Base-by-base conservation (phyloP, 2,797 vertebrate genomes). In the Rhinatrema bivittatum region DNA sequence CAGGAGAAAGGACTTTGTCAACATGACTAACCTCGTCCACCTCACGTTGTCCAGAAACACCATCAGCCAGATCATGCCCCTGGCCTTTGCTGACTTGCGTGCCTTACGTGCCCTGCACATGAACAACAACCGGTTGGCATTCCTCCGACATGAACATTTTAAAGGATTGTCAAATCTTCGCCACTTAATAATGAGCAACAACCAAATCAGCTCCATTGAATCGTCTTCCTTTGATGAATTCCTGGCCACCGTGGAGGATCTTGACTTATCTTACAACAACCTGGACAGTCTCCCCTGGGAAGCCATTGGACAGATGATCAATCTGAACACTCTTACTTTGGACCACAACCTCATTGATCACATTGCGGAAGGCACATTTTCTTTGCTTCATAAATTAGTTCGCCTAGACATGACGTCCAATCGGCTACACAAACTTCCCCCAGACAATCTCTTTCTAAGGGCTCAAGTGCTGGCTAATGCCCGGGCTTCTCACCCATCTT, bases 21-120 rank as follows among this genome's bases (percentile, higher is more conserved):
- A 98, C 81, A 98, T 98, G 93, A 96, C 88, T 30, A 96, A 88
- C 58, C 61, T 98, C 66, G 93, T 98, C 16, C 93, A 97, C 68
- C 87, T 98, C 40, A 97, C 94, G 2, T 68, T 98, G 21, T 97
- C 94, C 3, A 86, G 94, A 2, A 98, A 98, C 67, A 95, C 94
- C 39, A 88, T 98, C 35, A 94, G 92, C 58, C 92, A 94, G 62
- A 78, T 98, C 40, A 80, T 85, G 0, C 89, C 93, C 0, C 84
- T 85, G 0, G 88, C 94, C 40, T 98, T 98, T 3, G 32, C 86
- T 0, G 91, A 91, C 48, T 82, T 97, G n/a, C 76, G 84, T 0
- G 80, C 91, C 1, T 78, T 97, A 9, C 81, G 94, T 3, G 93
- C 94, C 1, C 70, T 98, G 18, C 93, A 98, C 65, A 86, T 98